Percentiles rank a stretch among this genome's conserved stretches.
Conservation (phyloP, 2,797 vertebrate genomes). For the Coreius guichenoti region DNA sequence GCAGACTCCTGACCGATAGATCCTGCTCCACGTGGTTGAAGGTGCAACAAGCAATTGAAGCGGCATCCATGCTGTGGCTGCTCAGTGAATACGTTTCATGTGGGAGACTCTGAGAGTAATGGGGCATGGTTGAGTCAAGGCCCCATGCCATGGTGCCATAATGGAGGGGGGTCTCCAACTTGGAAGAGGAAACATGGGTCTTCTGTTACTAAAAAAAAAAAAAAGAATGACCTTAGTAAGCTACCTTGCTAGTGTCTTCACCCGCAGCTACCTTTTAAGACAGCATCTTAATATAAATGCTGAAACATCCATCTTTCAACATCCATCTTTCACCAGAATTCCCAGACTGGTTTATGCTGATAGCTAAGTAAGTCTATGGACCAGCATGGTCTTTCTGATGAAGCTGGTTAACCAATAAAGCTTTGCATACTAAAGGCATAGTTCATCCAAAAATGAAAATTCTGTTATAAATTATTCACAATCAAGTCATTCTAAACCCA, state of each 20-base stretch:
- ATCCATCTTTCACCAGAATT: too few relatives aligned
- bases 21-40: not conserved
- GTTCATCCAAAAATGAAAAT: not conserved
- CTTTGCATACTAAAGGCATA: not conserved
- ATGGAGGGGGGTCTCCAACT: conserved; percentile 70
- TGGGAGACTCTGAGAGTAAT: conserved; percentile 71
- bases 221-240: conserved; percentile 52
- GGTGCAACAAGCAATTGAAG: not conserved
- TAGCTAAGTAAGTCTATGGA: not conserved
- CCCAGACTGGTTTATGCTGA: not conserved
- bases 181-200: conserved; percentile 61
- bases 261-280: not conserved
- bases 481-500: not conserved
- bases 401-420: not conserved
- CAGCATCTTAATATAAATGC: not conserved
- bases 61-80: conserved; percentile 43
- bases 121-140: conserved; percentile 75
- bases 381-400: not conserved
- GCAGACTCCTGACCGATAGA: not conserved
- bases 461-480: not conserved
- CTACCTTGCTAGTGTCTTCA: not conserved
- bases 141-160: conserved; percentile 63
- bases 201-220: conserved; percentile 44
- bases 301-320: not conserved
- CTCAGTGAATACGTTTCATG: conserved; percentile 72